A percentile compares a stretch with the other conserved stretches of the same genome.
phyloP scores from a whole-genome alignment of 2,888 invertebrate species.

The Andrena chrysosceles region DNA sequence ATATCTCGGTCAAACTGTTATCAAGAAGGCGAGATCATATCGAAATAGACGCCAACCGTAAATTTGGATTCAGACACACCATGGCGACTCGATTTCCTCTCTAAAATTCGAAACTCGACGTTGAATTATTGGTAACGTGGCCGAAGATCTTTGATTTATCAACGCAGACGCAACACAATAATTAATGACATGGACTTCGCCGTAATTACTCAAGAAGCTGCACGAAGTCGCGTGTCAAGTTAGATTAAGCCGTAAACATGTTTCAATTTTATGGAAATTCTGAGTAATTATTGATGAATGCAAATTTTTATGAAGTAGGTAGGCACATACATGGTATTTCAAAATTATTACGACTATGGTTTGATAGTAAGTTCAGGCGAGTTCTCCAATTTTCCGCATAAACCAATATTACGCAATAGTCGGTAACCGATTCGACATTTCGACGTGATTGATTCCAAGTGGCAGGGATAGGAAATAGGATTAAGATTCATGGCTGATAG shows the following conservation, averaged over 20 bases:
- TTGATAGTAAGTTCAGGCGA: background rate
- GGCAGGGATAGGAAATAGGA: constrained; percentile 30
- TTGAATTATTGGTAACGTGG: background rate
- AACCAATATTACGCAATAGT: background rate
- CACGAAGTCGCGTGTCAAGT: background rate
- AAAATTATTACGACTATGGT: too few relatives aligned
- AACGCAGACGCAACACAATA: too few relatives aligned
- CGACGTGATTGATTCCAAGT: constrained; percentile 30
- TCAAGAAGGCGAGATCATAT: background rate
- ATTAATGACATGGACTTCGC: background rate
- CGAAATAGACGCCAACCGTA: background rate
- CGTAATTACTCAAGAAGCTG: background rate
- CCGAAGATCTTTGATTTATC: background rate
- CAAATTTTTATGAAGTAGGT: too few relatives aligned
- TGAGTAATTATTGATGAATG: too few relatives aligned
- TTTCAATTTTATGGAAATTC: too few relatives aligned
- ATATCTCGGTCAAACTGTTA: constrained; percentile 14
- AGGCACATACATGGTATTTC: too few relatives aligned
- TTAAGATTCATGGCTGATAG: constrained; percentile 25
- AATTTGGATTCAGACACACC: background rate
- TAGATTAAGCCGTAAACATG: too few relatives aligned
- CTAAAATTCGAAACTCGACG: background rate
- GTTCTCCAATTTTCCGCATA: background rate
- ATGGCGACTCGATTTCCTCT: background rate
- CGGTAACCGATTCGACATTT: constrained; percentile 12